Evolutionary conservation across 2,797 vertebrate species (phyloP).

Genomic region (Eulemur rubriventer): DNA sequence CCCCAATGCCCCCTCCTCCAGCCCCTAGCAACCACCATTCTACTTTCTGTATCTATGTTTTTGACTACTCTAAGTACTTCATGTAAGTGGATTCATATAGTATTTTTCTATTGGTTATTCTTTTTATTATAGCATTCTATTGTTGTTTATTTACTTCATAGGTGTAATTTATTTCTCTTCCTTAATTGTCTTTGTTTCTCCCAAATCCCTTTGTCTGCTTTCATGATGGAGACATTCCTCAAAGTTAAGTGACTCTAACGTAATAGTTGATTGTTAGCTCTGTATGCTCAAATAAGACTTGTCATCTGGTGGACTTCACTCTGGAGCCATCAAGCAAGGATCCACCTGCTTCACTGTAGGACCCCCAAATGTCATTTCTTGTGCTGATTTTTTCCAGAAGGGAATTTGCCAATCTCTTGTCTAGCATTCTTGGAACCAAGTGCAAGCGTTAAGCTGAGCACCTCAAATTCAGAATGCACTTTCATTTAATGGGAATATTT

Average conservation of each 20-base stretch:
- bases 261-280: background rate
- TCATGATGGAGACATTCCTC: constrained; percentile 16
- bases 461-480: constrained; percentile 12
- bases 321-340: background rate
- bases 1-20: too few species aligned
- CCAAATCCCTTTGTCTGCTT: constrained; percentile 33
- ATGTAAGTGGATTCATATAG: background rate
- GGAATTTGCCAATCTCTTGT: background rate
- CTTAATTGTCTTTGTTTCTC: constrained; percentile 1
- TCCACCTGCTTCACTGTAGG: background rate
- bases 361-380: background rate
- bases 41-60: background rate
- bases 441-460: background rate
- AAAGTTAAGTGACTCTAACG: constrained; percentile 8
- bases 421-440: background rate
- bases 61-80: background rate
- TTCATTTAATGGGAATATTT: constrained; percentile 38
- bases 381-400: background rate
- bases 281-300: background rate
- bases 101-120: background rate
- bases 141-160: background rate
- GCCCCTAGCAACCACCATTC: background rate
- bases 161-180: constrained; percentile 42
- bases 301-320: background rate
- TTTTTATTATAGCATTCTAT: background rate